phyloP scores from a whole-genome alignment of 2,797 vertebrate genomes.

The Neosilurus hyrtlii region DNA sequence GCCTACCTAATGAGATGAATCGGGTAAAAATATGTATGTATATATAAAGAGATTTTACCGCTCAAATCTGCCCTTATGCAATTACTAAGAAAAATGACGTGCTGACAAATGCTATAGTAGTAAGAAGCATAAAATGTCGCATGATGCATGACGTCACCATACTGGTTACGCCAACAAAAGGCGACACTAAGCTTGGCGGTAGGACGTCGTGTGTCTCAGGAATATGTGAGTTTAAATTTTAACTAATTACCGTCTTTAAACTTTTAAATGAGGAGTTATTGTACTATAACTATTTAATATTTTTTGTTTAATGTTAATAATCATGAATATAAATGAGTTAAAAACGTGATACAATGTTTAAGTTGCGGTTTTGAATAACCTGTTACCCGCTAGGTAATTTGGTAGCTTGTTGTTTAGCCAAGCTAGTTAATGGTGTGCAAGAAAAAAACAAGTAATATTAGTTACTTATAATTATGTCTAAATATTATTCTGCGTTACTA shows the following conservation, averaged over 20 bases:
- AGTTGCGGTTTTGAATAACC: not conserved
- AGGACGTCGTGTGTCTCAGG: not conserved
- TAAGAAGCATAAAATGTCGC: constrained; percentile 14
- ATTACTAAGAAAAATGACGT: not conserved
- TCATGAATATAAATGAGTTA: not conserved
- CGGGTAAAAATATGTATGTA: not conserved
- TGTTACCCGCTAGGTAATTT: not conserved
- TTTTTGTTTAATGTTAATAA: no score
- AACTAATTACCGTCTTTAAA: not conserved
- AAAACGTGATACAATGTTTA: not conserved
- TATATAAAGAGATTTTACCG: not conserved
- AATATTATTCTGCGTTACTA: not conserved
- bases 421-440: not conserved
- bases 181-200: not conserved
- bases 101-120: not conserved
- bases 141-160: not conserved
- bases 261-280: not conserved
- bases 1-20: not conserved
- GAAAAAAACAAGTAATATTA: not conserved
- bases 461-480: not conserved
- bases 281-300: no score
- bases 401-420: not conserved
- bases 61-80: not conserved
- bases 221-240: not conserved
- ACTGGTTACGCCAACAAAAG: not conserved